These are phyloP conservation scores for Spodoptera picta DNA, from an alignment of 2,888 invertebrate genomes.

Conservation along the genomic window DNA sequence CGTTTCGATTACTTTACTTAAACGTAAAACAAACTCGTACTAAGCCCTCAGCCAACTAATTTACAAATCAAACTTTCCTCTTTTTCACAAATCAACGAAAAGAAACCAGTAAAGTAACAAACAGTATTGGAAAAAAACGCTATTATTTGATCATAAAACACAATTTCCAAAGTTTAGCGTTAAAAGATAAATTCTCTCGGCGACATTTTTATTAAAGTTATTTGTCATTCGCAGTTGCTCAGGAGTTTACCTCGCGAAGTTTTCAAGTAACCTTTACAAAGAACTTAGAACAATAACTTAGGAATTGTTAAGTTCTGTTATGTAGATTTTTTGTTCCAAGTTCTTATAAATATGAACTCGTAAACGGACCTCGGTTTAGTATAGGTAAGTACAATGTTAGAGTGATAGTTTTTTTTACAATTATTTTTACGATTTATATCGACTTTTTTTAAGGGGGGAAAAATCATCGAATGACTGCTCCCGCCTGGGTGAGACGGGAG, in stretches of 20 bases:
- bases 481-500: too few relatives aligned
- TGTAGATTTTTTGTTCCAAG: slow-evolving; percentile 12
- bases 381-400: too few relatives aligned
- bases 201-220: slow-evolving; percentile 46
- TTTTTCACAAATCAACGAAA: too few relatives aligned
- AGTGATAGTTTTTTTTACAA: too few relatives aligned
- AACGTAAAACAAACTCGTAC: too few relatives aligned
- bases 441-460: too few relatives aligned
- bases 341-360: background rate
- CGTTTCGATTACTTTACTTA: too few relatives aligned
- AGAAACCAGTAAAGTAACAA: slow-evolving; percentile 10
- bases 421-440: too few relatives aligned
- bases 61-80: too few relatives aligned
- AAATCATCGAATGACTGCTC: too few relatives aligned
- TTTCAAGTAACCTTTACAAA: slow-evolving; percentile 10
- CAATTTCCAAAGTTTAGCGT: slow-evolving; percentile 24
- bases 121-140: slow-evolving; percentile 12
- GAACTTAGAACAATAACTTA: slow-evolving; percentile 32
- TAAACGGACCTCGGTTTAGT: too few relatives aligned
- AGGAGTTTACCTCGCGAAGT: slow-evolving; percentile 34
- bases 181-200: slow-evolving; percentile 25
- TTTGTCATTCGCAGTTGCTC: slow-evolving; percentile 39
- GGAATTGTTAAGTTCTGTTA: slow-evolving; percentile 25
- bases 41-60: too few relatives aligned
- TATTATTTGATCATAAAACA: slow-evolving; percentile 24